A percentile compares a stretch with the other conserved stretches of the same genome.
These are phyloP conservation scores for Oscheius sp. DNA, from an alignment of 2,888 invertebrate genomes.

Conservation along the genomic window DNA sequence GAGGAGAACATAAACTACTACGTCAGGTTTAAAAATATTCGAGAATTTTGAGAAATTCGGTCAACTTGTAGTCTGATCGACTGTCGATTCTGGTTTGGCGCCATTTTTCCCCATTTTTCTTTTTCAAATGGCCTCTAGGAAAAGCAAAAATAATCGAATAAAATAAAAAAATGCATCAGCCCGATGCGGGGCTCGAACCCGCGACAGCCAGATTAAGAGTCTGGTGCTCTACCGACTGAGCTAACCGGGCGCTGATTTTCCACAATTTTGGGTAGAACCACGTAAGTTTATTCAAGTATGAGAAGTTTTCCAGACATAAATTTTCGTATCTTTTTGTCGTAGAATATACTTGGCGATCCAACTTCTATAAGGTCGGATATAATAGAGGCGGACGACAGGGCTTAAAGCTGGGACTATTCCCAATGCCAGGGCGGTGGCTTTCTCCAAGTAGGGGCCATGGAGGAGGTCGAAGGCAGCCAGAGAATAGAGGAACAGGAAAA, in stretches of 20 bases:
- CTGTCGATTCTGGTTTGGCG: no score
- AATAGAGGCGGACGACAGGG: constrained; percentile 14
- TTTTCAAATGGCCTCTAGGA: no score
- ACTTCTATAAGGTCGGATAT: neutral
- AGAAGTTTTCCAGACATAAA: no score
- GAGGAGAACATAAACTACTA: no score
- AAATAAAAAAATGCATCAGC: constrained; percentile 44
- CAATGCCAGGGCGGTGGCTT: neutral
- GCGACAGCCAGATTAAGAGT: constrained; percentile 72
- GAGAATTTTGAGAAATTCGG: neutral
- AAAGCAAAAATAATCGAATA: no score
- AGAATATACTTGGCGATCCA: constrained; percentile 7
- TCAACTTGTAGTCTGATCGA: constrained; percentile 3
- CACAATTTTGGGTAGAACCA: no score
- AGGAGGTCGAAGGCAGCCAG: neutral
- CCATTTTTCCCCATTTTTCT: no score
- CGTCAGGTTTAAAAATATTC: no score
- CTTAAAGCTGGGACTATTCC: constrained; percentile 6
- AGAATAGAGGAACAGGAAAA: neutral
- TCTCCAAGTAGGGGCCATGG: neutral
- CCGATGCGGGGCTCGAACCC: constrained; percentile 72
- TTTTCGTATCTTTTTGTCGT: neutral
- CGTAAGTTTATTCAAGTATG: no score
- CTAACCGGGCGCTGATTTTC: constrained; percentile 59
- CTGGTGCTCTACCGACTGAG: constrained; percentile 72